phyloP scores from a whole-genome alignment of 2,888 invertebrate species.

The Seira musarum region DNA sequence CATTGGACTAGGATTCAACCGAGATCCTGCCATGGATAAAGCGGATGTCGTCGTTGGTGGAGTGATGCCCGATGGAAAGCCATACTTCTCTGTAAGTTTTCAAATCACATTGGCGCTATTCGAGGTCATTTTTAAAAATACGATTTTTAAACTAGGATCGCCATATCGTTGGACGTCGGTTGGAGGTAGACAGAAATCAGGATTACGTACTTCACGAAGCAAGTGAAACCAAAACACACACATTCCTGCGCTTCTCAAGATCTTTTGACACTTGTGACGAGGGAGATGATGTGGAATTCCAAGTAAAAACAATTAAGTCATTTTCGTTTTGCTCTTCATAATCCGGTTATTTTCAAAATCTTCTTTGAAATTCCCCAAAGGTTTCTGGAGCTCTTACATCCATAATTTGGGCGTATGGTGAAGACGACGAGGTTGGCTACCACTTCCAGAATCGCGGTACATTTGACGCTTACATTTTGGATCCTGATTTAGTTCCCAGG shows the following conservation, averaged over 20 bases:
- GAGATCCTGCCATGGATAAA: conserved; percentile 21
- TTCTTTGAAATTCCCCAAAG: background rate
- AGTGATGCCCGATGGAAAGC: conserved; percentile 29
- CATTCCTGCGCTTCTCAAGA: conserved; percentile 38
- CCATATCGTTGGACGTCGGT: conserved; percentile 34
- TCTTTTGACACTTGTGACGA: conserved; percentile 47
- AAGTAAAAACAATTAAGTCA: too few species aligned
- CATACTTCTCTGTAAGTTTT: conserved; percentile 35
- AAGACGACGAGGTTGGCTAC: conserved; percentile 40
- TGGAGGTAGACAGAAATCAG: conserved; percentile 26
- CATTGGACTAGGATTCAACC: conserved; percentile 24
- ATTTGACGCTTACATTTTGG: conserved; percentile 34
- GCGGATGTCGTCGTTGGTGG: conserved; percentile 41
- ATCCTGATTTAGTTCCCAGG: conserved; percentile 39
- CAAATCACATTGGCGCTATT: background rate
- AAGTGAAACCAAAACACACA: conserved; percentile 19
- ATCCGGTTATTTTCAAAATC: background rate
- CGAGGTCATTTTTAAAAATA: background rate
- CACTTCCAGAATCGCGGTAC: conserved; percentile 46
- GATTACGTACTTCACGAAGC: conserved; percentile 37
- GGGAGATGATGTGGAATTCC: conserved; percentile 32
- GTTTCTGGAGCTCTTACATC: conserved; percentile 16
- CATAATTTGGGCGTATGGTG: conserved; percentile 45
- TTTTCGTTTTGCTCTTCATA: background rate
- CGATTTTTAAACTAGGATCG: too few species aligned